Evolutionary conservation across 1,140 invertebrate genomes (phyloP).

Genomic region (Caerostris extrusa): DNA sequence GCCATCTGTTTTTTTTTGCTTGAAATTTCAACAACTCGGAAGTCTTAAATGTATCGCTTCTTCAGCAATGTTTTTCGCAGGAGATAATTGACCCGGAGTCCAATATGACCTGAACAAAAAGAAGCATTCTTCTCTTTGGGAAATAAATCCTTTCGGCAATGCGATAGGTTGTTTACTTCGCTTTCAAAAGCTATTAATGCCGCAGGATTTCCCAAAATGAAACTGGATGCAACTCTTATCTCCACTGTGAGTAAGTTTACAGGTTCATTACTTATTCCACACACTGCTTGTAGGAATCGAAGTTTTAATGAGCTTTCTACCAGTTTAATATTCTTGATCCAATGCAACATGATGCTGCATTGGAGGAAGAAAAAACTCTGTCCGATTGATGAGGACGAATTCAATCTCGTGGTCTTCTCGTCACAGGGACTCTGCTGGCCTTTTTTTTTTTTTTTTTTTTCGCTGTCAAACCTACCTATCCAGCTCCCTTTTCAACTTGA

Average conservation of each 20-base stretch:
- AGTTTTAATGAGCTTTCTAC: conserved; percentile 70
- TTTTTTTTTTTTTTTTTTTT: background rate
- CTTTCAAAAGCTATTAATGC: background rate
- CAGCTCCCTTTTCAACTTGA: conserved; percentile 38
- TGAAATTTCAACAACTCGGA: too few species aligned
- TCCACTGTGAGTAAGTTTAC: background rate
- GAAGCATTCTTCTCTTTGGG: background rate
- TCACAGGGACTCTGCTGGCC: background rate
- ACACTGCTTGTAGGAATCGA: conserved; percentile 53
- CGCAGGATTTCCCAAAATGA: conserved; percentile 1
- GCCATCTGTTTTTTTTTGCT: too few species aligned
- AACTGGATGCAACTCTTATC: conserved; percentile 54
- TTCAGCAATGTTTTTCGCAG: background rate
- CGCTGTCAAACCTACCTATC: conserved; percentile 45
- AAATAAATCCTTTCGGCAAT: conserved; percentile 43
- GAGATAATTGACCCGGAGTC: background rate
- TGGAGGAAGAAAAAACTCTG: background rate
- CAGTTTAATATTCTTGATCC: conserved; percentile 55
- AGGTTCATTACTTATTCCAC: conserved; percentile 53
- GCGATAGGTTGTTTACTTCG: conserved; percentile 52
- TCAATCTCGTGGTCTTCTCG: conserved; percentile 11
- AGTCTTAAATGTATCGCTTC: background rate
- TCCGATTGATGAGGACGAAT: background rate
- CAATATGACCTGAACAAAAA: background rate
- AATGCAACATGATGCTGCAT: conserved; percentile 53